Evolutionary conservation across 1,140 invertebrate genomes (phyloP).

Genomic region (Aleiodes sp.): DNA sequence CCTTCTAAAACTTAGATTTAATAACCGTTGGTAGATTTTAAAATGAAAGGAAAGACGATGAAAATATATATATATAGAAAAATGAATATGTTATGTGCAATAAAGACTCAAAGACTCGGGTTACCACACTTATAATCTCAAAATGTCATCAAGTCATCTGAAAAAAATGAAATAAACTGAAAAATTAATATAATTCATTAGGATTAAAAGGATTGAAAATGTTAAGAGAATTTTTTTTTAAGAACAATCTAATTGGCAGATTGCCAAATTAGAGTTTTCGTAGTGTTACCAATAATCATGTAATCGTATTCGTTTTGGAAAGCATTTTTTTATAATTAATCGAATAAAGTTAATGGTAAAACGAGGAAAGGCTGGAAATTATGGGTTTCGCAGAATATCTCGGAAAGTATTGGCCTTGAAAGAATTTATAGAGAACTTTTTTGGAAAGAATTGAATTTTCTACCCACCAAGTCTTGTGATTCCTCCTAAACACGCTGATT

Average conservation of each 20-base stretch:
- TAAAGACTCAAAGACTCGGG: slow-evolving; percentile 55
- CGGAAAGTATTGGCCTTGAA: too few relatives aligned
- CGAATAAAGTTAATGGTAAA: too few relatives aligned
- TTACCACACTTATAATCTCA: slow-evolving; percentile 58
- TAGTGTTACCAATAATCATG: slow-evolving; percentile 23
- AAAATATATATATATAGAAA: slow-evolving; percentile 3
- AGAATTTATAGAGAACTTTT: too few relatives aligned
- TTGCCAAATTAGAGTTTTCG: background rate
- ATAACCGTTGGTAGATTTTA: background rate
- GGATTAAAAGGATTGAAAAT: slow-evolving; percentile 46
- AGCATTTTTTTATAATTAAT: too few relatives aligned
- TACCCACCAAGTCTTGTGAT: too few relatives aligned
- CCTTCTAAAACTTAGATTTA: slow-evolving; percentile 29
- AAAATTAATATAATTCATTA: slow-evolving; percentile 27
- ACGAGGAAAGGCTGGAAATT: too few relatives aligned
- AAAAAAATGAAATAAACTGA: slow-evolving; percentile 39
- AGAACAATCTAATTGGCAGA: background rate
- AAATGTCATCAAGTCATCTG: slow-evolving; percentile 47
- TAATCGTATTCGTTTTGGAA: slow-evolving; percentile 44
- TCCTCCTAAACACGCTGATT: too few relatives aligned
- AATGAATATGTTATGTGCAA: slow-evolving; percentile 55
- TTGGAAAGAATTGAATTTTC: too few relatives aligned
- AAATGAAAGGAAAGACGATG: background rate
- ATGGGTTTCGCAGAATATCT: too few relatives aligned
- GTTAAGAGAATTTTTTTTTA: slow-evolving; percentile 31